Evolutionary conservation across 2,113 vertebrate species (phyloP).

Genomic region (Mesitornis unicolor): DNA sequence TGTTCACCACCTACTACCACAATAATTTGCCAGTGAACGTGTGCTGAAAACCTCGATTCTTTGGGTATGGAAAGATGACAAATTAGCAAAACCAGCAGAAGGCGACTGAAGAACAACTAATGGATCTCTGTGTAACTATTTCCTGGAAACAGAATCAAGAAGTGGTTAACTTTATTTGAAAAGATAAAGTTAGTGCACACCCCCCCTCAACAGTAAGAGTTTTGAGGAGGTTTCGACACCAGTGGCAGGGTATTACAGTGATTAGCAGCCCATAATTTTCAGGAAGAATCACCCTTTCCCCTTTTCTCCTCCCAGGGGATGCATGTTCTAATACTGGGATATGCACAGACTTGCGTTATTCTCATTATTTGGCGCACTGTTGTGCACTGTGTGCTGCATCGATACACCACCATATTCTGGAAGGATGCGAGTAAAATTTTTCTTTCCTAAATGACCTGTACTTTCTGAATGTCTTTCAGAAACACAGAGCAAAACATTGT

Average conservation of each 20-base stretch:
- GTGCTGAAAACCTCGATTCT: neutral
- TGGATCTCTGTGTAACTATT: neutral
- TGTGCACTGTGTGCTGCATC: neutral
- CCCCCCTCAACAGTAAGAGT: no score
- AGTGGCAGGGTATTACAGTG: no score
- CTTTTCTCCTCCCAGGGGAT: neutral
- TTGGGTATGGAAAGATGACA: neutral
- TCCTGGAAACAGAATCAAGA: neutral
- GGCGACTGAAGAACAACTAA: neutral
- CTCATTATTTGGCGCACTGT: neutral
- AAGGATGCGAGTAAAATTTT: neutral
- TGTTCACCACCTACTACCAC: neutral
- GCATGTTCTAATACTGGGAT: neutral
- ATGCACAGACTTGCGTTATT: accelerated
- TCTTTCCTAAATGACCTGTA: neutral
- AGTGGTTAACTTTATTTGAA: neutral
- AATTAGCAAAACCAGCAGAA: neutral
- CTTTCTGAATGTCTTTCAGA: neutral
- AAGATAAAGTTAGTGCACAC: accelerated
- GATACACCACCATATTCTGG: neutral
- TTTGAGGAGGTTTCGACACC: neutral
- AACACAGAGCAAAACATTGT: neutral
- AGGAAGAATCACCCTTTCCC: neutral
- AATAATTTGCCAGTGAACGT: neutral
- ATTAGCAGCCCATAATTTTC: neutral